phyloP scores from a whole-genome alignment of 2,888 invertebrate species.

The Colletes collaris region DNA sequence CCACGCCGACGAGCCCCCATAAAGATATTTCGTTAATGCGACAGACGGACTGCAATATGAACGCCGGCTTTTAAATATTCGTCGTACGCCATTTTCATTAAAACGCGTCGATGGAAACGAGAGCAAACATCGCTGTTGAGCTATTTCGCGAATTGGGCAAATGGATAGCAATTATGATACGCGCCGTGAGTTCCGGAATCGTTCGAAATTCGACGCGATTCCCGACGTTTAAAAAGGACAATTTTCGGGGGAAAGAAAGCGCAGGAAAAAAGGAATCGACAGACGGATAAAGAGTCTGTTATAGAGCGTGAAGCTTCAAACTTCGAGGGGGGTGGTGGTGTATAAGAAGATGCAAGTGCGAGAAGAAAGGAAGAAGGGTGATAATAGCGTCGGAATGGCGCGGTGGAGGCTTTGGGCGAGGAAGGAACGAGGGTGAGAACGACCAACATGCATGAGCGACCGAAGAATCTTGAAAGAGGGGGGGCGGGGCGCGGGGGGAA shows the following conservation, averaged over 20 bases:
- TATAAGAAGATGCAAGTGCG: constrained; percentile 53
- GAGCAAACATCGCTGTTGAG: constrained; percentile 10
- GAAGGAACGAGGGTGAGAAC: constrained; percentile 39
- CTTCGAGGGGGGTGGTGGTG: constrained; percentile 5
- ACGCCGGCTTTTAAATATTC: constrained; percentile 25
- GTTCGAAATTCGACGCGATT: no score
- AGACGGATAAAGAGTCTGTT: constrained; percentile 13
- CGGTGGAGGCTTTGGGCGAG: constrained; percentile 27
- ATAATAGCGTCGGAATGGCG: constrained; percentile 63
- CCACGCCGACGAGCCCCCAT: not conserved
- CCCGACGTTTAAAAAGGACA: not conserved
- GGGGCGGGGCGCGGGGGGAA: constrained; percentile 26
- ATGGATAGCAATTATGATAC: not conserved
- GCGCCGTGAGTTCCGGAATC: no score
- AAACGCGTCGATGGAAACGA: constrained; percentile 15
- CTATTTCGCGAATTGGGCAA: not conserved
- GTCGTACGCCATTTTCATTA: constrained; percentile 37
- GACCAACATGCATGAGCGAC: constrained; percentile 64
- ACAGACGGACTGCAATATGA: constrained; percentile 23
- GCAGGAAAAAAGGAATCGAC: not conserved
- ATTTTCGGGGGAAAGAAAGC: not conserved
- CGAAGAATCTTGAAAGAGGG: constrained; percentile 59
- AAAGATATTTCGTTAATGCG: constrained; percentile 34
- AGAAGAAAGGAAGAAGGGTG: constrained; percentile 34
- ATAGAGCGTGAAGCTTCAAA: constrained; percentile 19